phyloP scores from a whole-genome alignment of 2,888 invertebrate genomes.

The Drosophila pseudotalamancana region DNA sequence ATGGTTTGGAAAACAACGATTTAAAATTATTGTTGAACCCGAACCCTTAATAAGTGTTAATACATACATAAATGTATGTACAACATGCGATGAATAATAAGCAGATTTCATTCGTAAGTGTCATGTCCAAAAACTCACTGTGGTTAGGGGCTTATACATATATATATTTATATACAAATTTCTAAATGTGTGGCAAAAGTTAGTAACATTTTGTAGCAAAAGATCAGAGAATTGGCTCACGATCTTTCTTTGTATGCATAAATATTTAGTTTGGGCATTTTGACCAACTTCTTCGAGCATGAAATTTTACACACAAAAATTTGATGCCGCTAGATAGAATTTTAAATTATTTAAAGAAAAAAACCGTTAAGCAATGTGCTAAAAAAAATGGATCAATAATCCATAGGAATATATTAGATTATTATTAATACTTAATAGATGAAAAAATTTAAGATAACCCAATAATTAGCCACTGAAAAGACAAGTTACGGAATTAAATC shows the following conservation, averaged over 20 bases:
- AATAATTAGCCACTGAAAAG: conserved; percentile 10
- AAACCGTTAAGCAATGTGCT: too few species aligned
- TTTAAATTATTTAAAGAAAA: too few species aligned
- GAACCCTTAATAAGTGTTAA: conserved; percentile 26
- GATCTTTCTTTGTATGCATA: conserved; percentile 35
- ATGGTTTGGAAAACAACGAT: conserved; percentile 53
- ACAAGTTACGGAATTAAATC: conserved; percentile 19
- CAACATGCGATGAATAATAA: conserved; percentile 11
- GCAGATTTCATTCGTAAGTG: background rate
- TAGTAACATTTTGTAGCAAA: conserved; percentile 23
- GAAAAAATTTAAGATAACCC: too few species aligned
- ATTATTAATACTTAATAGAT: too few species aligned
- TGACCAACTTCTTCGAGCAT: conserved; percentile 20
- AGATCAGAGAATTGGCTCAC: conserved; percentile 41
- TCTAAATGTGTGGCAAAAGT: conserved; percentile 6
- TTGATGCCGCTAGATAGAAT: background rate
- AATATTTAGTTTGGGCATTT: conserved; percentile 23
- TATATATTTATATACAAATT: background rate
- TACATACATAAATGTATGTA: conserved; percentile 11
- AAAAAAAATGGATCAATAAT: too few species aligned
- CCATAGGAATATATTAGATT: too few species aligned
- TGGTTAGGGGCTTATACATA: background rate
- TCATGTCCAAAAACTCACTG: background rate
- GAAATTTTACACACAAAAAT: conserved; percentile 10
- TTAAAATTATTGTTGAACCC: conserved; percentile 47